Percentiles rank a stretch among this genome's conserved stretches.
These are phyloP conservation scores for Oscheius myriophilus DNA, from an alignment of 2,888 invertebrate genomes.

Conservation along the genomic window DNA sequence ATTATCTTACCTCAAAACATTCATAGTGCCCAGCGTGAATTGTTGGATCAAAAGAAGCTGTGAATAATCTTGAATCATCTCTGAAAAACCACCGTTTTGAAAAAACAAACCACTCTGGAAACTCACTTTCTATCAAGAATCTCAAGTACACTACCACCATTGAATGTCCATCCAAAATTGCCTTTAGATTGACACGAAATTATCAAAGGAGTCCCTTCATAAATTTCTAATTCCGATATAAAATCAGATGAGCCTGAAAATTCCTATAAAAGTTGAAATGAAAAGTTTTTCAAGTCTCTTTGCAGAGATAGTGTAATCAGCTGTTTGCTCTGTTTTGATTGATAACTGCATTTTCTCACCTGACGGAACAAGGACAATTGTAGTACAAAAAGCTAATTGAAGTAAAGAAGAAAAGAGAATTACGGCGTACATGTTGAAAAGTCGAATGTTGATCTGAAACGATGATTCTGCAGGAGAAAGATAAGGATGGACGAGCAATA, in stretches of 20 bases:
- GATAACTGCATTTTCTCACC: too few relatives aligned
- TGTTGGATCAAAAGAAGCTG: not conserved
- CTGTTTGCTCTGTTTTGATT: too few relatives aligned
- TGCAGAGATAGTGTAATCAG: too few relatives aligned
- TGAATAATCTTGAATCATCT: not conserved
- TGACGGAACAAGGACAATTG: too few relatives aligned
- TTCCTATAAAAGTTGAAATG: too few relatives aligned
- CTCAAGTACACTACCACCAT: conserved; percentile 1
- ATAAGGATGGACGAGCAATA: too few relatives aligned
- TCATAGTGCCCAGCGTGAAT: conserved; percentile 8
- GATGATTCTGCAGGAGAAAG: too few relatives aligned
- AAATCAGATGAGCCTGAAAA: not conserved
- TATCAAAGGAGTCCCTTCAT: conserved; percentile 19
- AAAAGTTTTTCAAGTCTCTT: too few relatives aligned
- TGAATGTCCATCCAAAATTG: conserved; percentile 1
- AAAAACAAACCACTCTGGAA: not conserved
- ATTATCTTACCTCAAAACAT: conserved; percentile 14
- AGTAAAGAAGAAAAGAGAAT: too few relatives aligned
- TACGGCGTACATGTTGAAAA: too few relatives aligned
- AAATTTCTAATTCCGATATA: not conserved
- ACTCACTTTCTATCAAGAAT: not conserved
- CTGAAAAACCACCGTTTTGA: not conserved
- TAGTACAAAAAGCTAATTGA: too few relatives aligned
- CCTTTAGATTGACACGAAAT: conserved; percentile 13
- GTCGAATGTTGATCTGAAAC: too few relatives aligned